Evolutionary conservation across 2,888 invertebrate species (phyloP).

Genomic region (Liodrosophila aerea): DNA sequence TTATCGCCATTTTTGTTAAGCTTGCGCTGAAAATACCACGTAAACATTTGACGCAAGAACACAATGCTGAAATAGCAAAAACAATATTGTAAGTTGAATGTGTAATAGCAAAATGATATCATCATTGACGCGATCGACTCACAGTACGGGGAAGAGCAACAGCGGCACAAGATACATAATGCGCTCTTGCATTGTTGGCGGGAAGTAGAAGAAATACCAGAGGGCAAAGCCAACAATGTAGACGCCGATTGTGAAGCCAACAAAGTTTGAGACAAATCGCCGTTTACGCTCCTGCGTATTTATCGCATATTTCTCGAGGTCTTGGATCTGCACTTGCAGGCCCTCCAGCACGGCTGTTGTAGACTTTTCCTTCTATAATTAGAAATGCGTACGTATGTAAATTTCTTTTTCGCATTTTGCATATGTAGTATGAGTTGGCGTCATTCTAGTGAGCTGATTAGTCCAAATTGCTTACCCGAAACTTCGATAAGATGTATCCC

Average conservation of each 20-base stretch:
- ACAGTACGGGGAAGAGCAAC: conserved; percentile 92
- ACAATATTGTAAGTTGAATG: conserved; percentile 2
- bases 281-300: conserved; percentile 92
- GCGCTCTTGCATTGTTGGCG: conserved; percentile 88
- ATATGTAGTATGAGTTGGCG: conserved; percentile 25
- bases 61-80: conserved; percentile 85
- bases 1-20: conserved; percentile 90
- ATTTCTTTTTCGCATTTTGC: conserved; percentile 24
- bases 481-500: conserved; percentile 87
- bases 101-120: conserved; percentile 31
- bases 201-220: conserved; percentile 92
- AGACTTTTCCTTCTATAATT: conserved; percentile 83
- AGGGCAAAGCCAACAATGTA: conserved; percentile 88
- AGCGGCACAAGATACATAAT: conserved; percentile 90
- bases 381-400: conserved; percentile 50
- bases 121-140: conserved; percentile 84
- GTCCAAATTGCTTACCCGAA: conserved; percentile 85
- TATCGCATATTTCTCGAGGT: conserved; percentile 90
- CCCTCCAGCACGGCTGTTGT: conserved; percentile 85
- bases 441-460: conserved; percentile 16
- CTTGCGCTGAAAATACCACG: conserved; percentile 94
- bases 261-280: conserved; percentile 90
- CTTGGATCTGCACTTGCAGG: conserved; percentile 90
- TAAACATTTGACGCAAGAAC: conserved; percentile 89
- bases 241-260: conserved; percentile 87